Conservation (phyloP, 2,888 invertebrate species). For the Dugesia japonica region DNA sequence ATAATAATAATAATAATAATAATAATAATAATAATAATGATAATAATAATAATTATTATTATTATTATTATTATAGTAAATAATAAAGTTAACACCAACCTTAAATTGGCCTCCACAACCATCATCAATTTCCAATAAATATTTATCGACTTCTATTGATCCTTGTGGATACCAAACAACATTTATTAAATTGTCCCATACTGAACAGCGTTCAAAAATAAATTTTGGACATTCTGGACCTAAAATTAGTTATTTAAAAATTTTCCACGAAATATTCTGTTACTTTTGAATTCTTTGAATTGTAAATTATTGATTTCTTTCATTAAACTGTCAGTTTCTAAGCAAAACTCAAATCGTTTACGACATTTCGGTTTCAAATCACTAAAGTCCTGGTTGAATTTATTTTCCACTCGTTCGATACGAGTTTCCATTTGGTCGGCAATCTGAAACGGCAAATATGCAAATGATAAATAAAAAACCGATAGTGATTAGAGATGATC, state of each 20-base stretch:
- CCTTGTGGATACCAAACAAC: conserved; percentile 12
- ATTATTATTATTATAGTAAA: neutral
- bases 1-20: too few relatives aligned
- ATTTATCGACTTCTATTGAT: neutral
- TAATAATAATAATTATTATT: neutral
- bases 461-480: too few relatives aligned
- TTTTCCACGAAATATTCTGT: neutral
- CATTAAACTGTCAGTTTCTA: neutral
- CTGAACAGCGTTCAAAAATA: neutral
- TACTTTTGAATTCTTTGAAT: conserved; percentile 6
- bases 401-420: neutral
- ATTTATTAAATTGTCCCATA: neutral
- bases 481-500: too few relatives aligned
- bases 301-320: conserved; percentile 12
- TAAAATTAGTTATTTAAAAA: too few relatives aligned
- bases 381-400: neutral
- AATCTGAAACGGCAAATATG: too few relatives aligned
- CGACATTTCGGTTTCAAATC: conserved; percentile 8
- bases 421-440: neutral
- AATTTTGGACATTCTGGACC: neutral
- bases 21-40: neutral
- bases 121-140: conserved; percentile 22
- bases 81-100: neutral
- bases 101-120: conserved; percentile 1
- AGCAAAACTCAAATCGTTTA: neutral